Conservation (phyloP, 2,113 vertebrate species). For the Cryptoleucopteryx plumbea region DNA sequence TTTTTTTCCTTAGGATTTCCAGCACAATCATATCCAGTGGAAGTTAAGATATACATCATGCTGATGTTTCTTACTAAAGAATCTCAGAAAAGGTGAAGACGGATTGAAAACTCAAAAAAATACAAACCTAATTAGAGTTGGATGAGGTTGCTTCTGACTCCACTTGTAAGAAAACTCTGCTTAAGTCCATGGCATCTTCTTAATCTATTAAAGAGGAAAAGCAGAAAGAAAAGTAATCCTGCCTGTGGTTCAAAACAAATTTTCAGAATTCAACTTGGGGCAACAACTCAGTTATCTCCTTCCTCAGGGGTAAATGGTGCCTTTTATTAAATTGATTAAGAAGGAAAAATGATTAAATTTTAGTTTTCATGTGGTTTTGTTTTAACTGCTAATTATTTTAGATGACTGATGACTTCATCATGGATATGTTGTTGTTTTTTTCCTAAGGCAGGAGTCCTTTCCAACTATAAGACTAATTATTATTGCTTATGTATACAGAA, state of each 20-base stretch:
- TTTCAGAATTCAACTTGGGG: neutral
- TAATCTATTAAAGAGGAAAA: neutral
- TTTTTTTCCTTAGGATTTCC: neutral
- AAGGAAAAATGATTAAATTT: neutral
- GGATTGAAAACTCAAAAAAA: neutral
- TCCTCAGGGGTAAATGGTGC: neutral
- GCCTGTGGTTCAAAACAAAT: neutral
- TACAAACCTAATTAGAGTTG: neutral
- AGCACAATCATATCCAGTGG: neutral
- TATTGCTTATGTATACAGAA: neutral
- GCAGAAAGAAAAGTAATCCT: neutral
- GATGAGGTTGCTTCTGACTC: neutral
- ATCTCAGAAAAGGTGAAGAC: neutral
- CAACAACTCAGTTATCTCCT: neutral
- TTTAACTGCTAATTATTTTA: constrained; percentile 35
- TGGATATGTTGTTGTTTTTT: neutral
- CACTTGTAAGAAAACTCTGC: neutral
- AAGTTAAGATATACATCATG: neutral
- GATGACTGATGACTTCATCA: neutral
- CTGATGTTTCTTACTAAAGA: neutral
- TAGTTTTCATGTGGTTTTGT: neutral
- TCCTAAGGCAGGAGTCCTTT: neutral
- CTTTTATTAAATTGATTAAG: constrained; percentile 31
- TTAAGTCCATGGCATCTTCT: neutral
- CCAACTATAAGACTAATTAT: neutral